Conservation (phyloP, 2,797 vertebrate species). For the Hoplostethus mediterraneus region DNA sequence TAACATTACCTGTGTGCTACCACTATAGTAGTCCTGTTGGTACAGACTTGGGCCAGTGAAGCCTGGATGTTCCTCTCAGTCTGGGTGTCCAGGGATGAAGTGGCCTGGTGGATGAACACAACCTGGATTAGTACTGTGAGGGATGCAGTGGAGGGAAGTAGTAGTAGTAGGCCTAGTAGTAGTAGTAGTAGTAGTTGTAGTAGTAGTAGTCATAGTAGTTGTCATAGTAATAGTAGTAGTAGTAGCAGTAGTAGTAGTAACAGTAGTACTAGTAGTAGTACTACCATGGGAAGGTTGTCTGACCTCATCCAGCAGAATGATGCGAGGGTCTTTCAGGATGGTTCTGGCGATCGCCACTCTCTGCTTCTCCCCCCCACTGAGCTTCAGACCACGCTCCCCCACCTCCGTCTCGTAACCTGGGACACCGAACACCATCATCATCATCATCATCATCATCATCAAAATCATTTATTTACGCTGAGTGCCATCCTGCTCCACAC, state of each 20-base stretch:
- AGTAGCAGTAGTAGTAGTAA: too few relatives aligned
- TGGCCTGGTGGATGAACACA: conserved; percentile 82
- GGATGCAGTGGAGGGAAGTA: not conserved
- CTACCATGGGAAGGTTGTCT: not conserved
- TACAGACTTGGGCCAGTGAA: conserved; percentile 89
- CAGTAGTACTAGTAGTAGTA: too few relatives aligned
- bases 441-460: not conserved
- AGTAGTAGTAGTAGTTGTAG: too few relatives aligned
- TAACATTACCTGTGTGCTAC: conserved; percentile 91
- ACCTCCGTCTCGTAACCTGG: conserved; percentile 91
- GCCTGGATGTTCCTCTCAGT: conserved; percentile 93
- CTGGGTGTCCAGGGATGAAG: conserved; percentile 91
- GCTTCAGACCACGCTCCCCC: conserved; percentile 91
- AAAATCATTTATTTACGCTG: not conserved
- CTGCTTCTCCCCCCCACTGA: conserved; percentile 95
- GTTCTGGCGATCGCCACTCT: conserved; percentile 92
- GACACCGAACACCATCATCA: conserved; percentile 2
- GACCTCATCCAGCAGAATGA: conserved; percentile 80
- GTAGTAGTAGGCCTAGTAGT: too few relatives aligned
- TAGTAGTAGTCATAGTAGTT: too few relatives aligned
- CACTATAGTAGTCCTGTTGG: conserved; percentile 89
- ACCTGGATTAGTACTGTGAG: not conserved
- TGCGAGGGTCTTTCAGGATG: conserved; percentile 88
- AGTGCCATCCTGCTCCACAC: too few relatives aligned
- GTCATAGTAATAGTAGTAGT: too few relatives aligned